Base-by-base conservation (phyloP, 35 echinoderm and acorn worm genomes). In the Apostichopus japonicus region DNA sequence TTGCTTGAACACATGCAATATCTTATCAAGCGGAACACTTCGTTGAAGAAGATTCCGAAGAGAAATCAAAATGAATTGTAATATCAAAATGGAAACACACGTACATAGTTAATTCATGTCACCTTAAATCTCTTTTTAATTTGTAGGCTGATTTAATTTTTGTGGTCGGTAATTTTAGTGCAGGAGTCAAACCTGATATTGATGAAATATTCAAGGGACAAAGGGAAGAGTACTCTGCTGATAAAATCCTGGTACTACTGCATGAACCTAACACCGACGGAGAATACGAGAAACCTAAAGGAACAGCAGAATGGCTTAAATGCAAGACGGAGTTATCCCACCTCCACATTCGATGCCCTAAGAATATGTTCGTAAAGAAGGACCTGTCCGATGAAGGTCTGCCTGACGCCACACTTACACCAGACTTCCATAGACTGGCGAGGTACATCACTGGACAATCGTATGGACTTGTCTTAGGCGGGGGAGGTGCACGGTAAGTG, bases 61-160 rank as follows among this genome's bases (percentile, higher is more conserved):
- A 8, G 10, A 10, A 58, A 10, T 0, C 10, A 58, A 58, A 58
- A 58, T 58, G 56, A 6, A 8, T 58, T 10, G 6, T 58, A 10
- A 58, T 58, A 58, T 58, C 1, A 10, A 6, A 8, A 77, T 77
- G 73, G n/a, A 72, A 72, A 72, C 67, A 0, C 11, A n/a, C 10
- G 10, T 11, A 72, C 67, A 72, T 14, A 11, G n/a, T 11, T n/a
- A 72, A 72, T n/a, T 72, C n/a, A 11, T 72, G 1, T 72, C 17
- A 22, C 16, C 17, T 6, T 1, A 77, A 22, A 22, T 77, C 24
- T 77, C 73, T 77, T 10, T 25, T 8, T 77, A 7, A 44, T 13
- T 33, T 80, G 14, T 17, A 80, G 78, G 78, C 78, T 9, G 78
- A 80, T 80, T 24, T 80, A 13, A 54, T 80, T 80, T 80, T 80